Percentiles rank a stretch among this genome's conserved stretches.
Evolutionary conservation across 2,888 invertebrate species (phyloP).

Genomic region (Sarcophaga subvicina): DNA sequence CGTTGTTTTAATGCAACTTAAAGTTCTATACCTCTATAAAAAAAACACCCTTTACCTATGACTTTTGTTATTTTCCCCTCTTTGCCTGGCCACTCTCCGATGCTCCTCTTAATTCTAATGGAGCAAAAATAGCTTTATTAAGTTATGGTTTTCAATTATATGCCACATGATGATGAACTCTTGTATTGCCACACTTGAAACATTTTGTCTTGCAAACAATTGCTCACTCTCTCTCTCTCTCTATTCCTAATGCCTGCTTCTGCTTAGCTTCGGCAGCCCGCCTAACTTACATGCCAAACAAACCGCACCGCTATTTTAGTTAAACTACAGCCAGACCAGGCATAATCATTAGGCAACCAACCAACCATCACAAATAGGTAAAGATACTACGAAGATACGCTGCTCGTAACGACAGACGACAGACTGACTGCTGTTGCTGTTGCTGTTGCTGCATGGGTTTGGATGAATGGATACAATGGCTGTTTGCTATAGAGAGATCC

Average conservation of each 20-base stretch:
- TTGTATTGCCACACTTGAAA: conserved; percentile 59
- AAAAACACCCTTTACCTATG: no score
- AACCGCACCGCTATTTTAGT: no score
- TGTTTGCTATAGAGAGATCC: no score
- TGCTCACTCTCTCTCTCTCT: neutral
- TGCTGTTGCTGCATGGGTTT: conserved; percentile 1
- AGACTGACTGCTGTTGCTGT: no score
- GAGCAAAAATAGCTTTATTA: conserved; percentile 65
- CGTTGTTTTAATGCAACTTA: no score
- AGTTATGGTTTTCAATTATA: conserved; percentile 68
- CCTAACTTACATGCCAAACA: no score
- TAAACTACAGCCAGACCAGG: neutral
- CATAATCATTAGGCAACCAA: conserved; percentile 16
- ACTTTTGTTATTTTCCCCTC: conserved; percentile 38
- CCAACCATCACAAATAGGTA: conserved; percentile 48
- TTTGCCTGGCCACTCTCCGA: no score
- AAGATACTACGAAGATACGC: conserved; percentile 24
- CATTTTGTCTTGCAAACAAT: conserved; percentile 51
- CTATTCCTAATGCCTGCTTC: conserved; percentile 19
- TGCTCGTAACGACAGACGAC: neutral
- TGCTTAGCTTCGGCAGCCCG: neutral
- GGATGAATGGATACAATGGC: no score
- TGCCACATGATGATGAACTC: conserved; percentile 56
- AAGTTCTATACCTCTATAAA: no score
- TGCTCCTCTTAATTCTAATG: conserved; percentile 30